A percentile compares a stretch with the other conserved stretches of the same genome.
Conservation (phyloP, 2,797 vertebrate species). For the Tarsius wallacei region DNA sequence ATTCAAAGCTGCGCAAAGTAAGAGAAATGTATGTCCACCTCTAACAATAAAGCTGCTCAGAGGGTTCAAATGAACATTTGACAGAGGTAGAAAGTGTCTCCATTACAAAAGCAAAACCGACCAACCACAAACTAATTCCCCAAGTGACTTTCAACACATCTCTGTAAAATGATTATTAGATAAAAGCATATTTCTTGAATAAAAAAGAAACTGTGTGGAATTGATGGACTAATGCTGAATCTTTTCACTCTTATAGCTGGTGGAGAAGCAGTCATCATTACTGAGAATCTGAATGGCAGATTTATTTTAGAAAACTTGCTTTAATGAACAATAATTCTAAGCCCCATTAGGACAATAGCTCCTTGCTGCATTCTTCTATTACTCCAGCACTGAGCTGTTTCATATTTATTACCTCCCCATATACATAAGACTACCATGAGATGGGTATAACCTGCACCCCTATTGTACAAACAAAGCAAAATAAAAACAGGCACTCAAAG, state of each 20-base stretch:
- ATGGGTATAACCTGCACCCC: neutral
- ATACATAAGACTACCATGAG: too few species aligned
- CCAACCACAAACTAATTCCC: neutral
- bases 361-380: neutral
- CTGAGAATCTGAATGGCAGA: neutral
- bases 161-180: neutral
- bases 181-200: neutral
- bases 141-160: too few species aligned
- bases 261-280: neutral
- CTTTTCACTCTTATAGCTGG: too few species aligned
- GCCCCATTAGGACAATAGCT: too few species aligned
- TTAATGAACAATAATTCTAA: neutral
- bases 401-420: neutral
- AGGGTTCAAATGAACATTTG: constrained; percentile 58
- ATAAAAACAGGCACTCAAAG: neutral
- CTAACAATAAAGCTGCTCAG: constrained; percentile 4
- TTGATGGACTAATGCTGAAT: neutral
- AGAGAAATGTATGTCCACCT: neutral
- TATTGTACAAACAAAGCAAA: neutral
- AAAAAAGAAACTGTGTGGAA: neutral
- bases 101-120: neutral
- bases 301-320: neutral
- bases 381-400: neutral
- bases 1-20: neutral
- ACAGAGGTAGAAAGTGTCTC: constrained; percentile 11